These are phyloP conservation scores for Eilema depressum DNA, from an alignment of 2,888 invertebrate genomes.

Conservation along the genomic window DNA sequence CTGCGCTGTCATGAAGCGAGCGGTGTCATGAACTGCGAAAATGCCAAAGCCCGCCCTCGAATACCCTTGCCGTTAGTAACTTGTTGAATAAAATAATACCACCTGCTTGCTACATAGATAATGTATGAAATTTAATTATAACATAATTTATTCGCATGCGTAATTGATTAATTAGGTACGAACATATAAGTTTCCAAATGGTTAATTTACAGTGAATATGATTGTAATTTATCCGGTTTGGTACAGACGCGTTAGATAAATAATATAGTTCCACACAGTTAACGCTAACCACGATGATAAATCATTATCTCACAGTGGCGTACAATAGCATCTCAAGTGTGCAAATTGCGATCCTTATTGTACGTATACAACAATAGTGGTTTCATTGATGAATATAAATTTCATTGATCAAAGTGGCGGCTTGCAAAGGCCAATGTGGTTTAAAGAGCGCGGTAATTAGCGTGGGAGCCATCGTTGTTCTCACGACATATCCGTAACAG, in stretches of 20 bases:
- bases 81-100: neutral
- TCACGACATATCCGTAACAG: conserved; percentile 74
- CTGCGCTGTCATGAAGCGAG: no score
- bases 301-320: conserved; percentile 51
- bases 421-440: conserved; percentile 63
- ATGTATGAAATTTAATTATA: conserved; percentile 5
- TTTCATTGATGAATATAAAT: conserved; percentile 77
- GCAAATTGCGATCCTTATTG: conserved; percentile 60
- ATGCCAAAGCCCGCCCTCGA: neutral
- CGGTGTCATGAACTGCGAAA: neutral
- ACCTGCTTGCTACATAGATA: conserved; percentile 1
- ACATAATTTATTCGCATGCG: conserved; percentile 10
- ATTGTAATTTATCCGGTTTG: conserved; percentile 22
- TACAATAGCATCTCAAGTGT: conserved; percentile 51
- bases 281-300: conserved; percentile 43
- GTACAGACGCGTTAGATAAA: conserved; percentile 23
- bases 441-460: conserved; percentile 72
- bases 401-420: conserved; percentile 73
- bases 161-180: conserved; percentile 12
- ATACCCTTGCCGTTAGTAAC: neutral
- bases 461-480: conserved; percentile 78
- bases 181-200: conserved; percentile 10
- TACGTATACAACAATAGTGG: conserved; percentile 62
- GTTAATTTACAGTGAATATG: conserved; percentile 16
- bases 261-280: conserved; percentile 34